phyloP scores from a whole-genome alignment of 2,888 invertebrate species.

The Drosophila nr. perissopoda region DNA sequence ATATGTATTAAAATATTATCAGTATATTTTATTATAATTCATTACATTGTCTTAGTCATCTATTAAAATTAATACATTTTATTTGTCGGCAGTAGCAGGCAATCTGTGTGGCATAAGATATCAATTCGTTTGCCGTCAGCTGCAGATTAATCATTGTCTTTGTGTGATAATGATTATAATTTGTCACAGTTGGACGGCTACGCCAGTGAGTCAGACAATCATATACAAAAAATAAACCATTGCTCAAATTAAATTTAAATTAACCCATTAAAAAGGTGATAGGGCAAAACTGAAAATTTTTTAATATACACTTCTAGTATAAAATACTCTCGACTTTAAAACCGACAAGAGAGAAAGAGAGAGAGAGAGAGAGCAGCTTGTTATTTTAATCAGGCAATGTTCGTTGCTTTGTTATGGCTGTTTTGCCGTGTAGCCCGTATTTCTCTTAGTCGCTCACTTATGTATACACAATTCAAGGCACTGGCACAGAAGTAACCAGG shows the following conservation, averaged over 20 bases:
- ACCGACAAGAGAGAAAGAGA: background rate
- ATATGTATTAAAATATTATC: background rate
- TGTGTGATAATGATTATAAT: background rate
- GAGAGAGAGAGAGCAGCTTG: background rate
- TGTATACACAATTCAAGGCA: conserved; percentile 15
- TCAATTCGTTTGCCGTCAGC: background rate
- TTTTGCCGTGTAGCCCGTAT: background rate
- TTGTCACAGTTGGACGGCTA: background rate
- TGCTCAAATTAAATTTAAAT: background rate
- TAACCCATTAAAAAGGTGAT: background rate
- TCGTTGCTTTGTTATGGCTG: conserved; percentile 5
- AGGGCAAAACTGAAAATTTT: background rate
- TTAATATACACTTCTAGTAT: no score
- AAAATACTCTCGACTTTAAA: background rate
- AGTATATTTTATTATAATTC: background rate
- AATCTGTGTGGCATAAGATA: background rate
- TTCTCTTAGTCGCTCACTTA: background rate
- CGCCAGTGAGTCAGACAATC: background rate
- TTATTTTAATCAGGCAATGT: background rate
- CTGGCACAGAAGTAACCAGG: conserved; percentile 28
- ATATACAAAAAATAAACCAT: background rate
- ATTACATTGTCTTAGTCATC: background rate
- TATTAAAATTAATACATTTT: background rate
- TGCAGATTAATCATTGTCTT: background rate
- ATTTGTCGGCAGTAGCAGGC: background rate